Evolutionary conservation across 2,888 invertebrate species (phyloP).

Genomic region (Falcaria lacertinaria): DNA sequence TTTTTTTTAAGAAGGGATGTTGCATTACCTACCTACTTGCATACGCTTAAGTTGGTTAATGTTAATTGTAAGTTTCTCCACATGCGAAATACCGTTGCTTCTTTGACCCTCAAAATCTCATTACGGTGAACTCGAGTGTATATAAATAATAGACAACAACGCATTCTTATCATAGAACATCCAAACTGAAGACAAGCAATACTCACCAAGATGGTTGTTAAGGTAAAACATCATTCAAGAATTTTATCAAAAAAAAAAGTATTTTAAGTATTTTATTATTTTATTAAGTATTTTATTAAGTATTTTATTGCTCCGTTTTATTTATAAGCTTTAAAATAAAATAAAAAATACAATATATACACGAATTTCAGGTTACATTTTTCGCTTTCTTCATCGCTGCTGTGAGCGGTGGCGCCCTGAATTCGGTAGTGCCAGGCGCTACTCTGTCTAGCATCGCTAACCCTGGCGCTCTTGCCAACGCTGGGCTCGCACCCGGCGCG

Average conservation of each 20-base stretch:
- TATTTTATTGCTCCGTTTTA: too few relatives aligned
- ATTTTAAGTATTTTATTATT: too few relatives aligned
- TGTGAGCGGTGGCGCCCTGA: slow-evolving; percentile 37
- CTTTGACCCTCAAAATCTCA: slow-evolving; percentile 53
- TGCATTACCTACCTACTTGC: too few relatives aligned
- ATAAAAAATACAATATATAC: not conserved
- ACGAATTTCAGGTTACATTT: slow-evolving; percentile 41
- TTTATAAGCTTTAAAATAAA: slow-evolving; percentile 12
- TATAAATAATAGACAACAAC: not conserved
- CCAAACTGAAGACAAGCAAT: too few relatives aligned
- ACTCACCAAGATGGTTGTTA: not conserved
- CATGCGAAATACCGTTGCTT: slow-evolving; percentile 22
- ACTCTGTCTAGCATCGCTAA: slow-evolving; percentile 65
- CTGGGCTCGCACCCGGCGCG: slow-evolving; percentile 72
- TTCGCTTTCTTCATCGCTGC: slow-evolving; percentile 44
- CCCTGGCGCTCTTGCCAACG: slow-evolving; percentile 62
- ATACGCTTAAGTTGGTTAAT: too few relatives aligned
- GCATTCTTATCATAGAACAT: not conserved
- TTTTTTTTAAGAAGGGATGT: too few relatives aligned
- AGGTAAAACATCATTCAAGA: slow-evolving; percentile 1
- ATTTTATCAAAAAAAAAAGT: slow-evolving; percentile 6
- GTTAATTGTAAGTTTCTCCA: slow-evolving; percentile 27
- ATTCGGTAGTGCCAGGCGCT: slow-evolving; percentile 33
- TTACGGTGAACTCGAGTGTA: slow-evolving; percentile 31
- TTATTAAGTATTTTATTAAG: too few relatives aligned